Percentiles rank a stretch among this genome's conserved stretches.
phyloP scores from a whole-genome alignment of 2,888 invertebrate genomes.

The Clunio marinus region DNA sequence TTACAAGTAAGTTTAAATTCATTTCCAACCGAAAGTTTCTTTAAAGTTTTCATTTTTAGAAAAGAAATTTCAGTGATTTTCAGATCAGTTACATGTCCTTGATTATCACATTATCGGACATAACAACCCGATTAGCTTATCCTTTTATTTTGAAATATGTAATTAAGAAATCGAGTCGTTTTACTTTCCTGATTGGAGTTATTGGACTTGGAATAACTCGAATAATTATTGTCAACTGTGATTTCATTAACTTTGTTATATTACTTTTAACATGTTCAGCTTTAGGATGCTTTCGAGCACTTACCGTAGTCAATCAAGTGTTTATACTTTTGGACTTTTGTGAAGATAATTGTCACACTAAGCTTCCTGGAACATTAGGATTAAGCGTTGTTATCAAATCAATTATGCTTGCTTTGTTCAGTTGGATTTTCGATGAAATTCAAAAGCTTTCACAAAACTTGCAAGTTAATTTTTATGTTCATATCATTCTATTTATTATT shows the following conservation, averaged over 20 bases:
- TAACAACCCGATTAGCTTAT: background rate
- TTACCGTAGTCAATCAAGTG: slow-evolving; percentile 31
- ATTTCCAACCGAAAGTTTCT: background rate
- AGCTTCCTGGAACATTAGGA: slow-evolving; percentile 15
- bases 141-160: background rate
- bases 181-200: background rate
- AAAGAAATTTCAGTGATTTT: background rate
- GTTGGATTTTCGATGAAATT: background rate
- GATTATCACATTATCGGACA: slow-evolving; percentile 11
- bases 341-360: background rate
- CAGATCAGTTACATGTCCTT: background rate
- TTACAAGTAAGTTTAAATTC: background rate
- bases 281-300: slow-evolving; percentile 12
- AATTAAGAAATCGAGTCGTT: background rate
- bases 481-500: background rate
- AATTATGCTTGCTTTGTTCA: background rate
- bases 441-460: background rate
- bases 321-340: slow-evolving; percentile 13
- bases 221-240: background rate
- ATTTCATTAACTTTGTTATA: background rate
- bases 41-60: background rate
- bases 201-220: background rate
- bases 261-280: background rate
- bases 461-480: background rate
- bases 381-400: slow-evolving; percentile 22